Conservation (phyloP, 2,113 vertebrate genomes). For the Pogona vitticeps region DNA sequence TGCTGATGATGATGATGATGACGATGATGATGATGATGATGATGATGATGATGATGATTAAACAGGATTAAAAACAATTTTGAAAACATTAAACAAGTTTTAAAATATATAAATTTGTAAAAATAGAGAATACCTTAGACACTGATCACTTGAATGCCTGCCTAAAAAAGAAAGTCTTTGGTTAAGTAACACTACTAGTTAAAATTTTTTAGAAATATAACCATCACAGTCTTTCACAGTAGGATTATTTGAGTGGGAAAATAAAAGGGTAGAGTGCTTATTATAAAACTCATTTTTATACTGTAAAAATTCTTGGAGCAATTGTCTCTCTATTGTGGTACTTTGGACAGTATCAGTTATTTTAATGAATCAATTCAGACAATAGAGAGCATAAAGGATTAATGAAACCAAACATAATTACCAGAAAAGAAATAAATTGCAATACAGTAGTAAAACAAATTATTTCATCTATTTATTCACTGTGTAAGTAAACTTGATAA, state of each 20-base stretch:
- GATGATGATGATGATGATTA: too few species aligned
- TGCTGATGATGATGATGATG: too few species aligned
- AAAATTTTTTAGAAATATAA: conserved; percentile 3
- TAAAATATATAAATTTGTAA: too few species aligned
- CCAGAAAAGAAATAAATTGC: conserved; percentile 59
- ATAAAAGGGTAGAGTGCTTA: conserved; percentile 56
- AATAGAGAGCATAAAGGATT: conserved; percentile 67
- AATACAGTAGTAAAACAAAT: conserved; percentile 50
- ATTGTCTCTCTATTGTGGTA: conserved; percentile 40
- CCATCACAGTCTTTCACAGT: conserved; percentile 46
- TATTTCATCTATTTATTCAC: conserved; percentile 56
- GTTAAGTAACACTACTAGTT: conserved; percentile 21
- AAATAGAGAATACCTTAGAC: too few species aligned
- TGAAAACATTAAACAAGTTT: too few species aligned
- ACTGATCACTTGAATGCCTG: too few species aligned
- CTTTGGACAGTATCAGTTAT: conserved; percentile 58
- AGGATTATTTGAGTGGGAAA: conserved; percentile 31
- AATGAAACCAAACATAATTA: conserved; percentile 68
- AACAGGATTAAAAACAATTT: too few species aligned
- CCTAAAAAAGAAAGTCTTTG: too few species aligned
- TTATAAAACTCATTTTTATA: conserved; percentile 40
- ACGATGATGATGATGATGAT: too few species aligned
- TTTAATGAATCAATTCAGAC: conserved; percentile 68
- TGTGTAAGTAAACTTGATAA: conserved; percentile 63
- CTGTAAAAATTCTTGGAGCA: conserved; percentile 42